Conservation (phyloP, 1,140 invertebrate genomes). For the Drosophila tsacasi region DNA sequence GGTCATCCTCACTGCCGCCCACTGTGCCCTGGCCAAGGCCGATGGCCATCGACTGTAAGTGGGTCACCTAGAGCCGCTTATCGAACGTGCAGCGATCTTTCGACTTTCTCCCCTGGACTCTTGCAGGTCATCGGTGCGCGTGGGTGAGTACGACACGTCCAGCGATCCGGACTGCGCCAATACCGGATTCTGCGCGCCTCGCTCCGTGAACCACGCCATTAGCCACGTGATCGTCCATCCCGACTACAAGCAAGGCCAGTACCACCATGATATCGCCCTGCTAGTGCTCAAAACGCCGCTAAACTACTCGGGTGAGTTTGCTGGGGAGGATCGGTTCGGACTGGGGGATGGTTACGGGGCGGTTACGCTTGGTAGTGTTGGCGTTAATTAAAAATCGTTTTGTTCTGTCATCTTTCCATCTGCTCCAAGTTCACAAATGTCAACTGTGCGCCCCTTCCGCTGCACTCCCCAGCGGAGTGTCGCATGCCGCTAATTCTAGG, state of each 20-base stretch:
- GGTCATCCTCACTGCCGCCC: conserved; percentile 89
- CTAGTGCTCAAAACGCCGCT: conserved; percentile 88
- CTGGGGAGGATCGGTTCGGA: neutral
- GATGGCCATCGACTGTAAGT: conserved; percentile 89
- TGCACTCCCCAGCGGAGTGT: conserved; percentile 7
- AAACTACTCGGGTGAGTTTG: conserved; percentile 88
- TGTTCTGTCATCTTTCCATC: conserved; percentile 61
- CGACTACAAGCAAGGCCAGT: conserved; percentile 89
- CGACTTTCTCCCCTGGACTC: conserved; percentile 40
- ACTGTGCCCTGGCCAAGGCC: conserved; percentile 89
- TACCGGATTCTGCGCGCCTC: conserved; percentile 88
- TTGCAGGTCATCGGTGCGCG: conserved; percentile 86
- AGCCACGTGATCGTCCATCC: conserved; percentile 89
- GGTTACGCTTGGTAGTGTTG: conserved; percentile 70
- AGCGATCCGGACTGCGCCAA: conserved; percentile 88
- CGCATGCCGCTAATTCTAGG: conserved; percentile 74
- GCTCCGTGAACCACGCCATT: conserved; percentile 88
- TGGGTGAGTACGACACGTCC: conserved; percentile 88
- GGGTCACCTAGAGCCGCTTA: conserved; percentile 18
- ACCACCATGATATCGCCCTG: conserved; percentile 89
- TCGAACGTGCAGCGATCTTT: conserved; percentile 5
- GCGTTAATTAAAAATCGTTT: conserved; percentile 81
- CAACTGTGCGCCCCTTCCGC: conserved; percentile 31
- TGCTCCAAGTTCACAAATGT: conserved; percentile 72
- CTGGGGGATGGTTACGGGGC: neutral